Conservation (phyloP, 2,797 vertebrate genomes). For the Eulemur albifrons region DNA sequence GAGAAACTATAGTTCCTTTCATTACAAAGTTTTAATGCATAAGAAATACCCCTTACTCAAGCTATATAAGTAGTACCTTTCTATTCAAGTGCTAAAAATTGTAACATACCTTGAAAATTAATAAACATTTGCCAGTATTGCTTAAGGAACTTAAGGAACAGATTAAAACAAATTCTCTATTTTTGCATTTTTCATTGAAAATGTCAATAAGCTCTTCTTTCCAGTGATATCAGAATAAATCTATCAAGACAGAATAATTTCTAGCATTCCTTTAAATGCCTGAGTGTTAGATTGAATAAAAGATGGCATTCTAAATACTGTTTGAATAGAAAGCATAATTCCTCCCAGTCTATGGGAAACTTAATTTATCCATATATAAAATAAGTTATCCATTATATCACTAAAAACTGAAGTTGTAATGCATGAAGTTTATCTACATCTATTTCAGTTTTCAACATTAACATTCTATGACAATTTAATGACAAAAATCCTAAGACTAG, state of each 20-base stretch:
- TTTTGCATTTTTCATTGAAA: background rate
- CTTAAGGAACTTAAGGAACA: background rate
- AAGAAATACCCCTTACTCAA: background rate
- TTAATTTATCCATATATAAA: background rate
- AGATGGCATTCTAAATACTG: background rate
- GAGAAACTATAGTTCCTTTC: background rate
- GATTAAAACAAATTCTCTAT: too few relatives aligned
- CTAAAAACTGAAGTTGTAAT: background rate
- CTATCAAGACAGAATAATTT: background rate
- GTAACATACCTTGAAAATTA: background rate
- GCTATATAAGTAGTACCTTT: background rate
- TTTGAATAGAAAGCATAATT: slow-evolving; percentile 30
- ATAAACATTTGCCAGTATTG: background rate
- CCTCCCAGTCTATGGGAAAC: background rate
- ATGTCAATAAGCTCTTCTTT: slow-evolving; percentile 29
- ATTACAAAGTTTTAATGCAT: slow-evolving; percentile 14
- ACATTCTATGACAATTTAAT: slow-evolving; percentile 14
- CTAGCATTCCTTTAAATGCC: background rate
- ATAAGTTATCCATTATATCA: background rate
- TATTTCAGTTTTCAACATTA: background rate
- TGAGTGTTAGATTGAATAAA: slow-evolving; percentile 1
- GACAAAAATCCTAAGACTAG: background rate
- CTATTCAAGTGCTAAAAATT: background rate
- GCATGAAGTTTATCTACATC: background rate
- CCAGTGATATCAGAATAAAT: background rate